These are phyloP conservation scores for Mixornis gularis DNA, from an alignment of 2,113 vertebrate species.

Conservation along the genomic window DNA sequence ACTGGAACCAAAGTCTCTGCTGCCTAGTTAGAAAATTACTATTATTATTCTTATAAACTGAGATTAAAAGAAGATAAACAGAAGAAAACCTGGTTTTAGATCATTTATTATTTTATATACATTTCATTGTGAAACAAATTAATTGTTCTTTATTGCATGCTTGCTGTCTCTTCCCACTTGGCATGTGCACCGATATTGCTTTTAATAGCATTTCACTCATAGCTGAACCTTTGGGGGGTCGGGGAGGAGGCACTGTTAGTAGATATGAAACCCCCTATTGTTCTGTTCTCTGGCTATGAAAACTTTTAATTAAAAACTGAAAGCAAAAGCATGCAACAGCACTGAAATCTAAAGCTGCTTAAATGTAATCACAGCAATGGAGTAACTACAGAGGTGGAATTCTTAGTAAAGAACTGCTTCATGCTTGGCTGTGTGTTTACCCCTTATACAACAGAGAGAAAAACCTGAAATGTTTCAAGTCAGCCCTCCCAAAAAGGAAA, in stretches of 20 bases:
- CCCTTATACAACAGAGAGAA: neutral
- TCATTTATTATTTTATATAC: neutral
- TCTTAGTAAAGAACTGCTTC: neutral
- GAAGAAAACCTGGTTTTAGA: neutral
- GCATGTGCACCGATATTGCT: neutral
- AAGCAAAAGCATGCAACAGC: neutral
- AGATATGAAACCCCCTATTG: neutral
- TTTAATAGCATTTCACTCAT: neutral
- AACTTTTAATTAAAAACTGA: slow-evolving; percentile 3
- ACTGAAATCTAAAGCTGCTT: neutral
- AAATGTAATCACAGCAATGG: neutral
- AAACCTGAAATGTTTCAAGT: neutral
- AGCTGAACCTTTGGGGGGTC: neutral
- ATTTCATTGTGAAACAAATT: neutral
- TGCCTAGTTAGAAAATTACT: neutral
- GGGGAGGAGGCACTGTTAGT: neutral
- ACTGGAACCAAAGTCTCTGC: neutral
- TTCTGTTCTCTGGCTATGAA: neutral
- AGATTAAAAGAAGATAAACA: neutral
- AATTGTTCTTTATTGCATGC: neutral
- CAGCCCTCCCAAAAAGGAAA: neutral
- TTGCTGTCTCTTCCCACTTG: neutral
- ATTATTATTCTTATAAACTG: neutral
- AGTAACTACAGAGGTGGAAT: neutral
- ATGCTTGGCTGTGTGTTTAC: neutral